Base-by-base conservation (phyloP, 2,113 vertebrate genomes). In the Paralichthys olivaceus region DNA sequence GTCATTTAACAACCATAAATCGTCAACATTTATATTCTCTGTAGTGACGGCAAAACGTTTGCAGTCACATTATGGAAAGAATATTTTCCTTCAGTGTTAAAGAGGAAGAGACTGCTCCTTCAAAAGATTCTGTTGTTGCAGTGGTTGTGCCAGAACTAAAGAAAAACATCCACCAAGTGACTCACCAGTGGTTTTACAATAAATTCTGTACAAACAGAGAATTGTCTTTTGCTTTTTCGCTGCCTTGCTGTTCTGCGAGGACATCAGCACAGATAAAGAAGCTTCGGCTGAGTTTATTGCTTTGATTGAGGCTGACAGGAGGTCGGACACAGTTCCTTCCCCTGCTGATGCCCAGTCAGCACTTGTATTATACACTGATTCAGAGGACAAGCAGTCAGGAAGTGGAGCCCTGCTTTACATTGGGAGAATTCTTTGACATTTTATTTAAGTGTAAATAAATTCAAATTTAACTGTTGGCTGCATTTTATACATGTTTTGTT, bases 261-360 rank as follows among this genome's bases (percentile, higher is more conserved):
- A 59, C 54, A 59, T 2, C 37, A 57, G 58, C 23, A 62, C 19
- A 54, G 7, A 77, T 12, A 6, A 1, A 0, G 12, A 54, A 13
- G 15, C 17, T 63, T 25, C 29, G 40, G 28, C 26, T 26, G 55
- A 69, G 26, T 80, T 77, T 77, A 64, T 55, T 54, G 59, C 66
- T 81, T 19, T 69, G 34, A 60, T 79, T 85, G 63, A 2, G 2
- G 19, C 45, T 70, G 25, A 71, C 68, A 3, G 7, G 47, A 68
- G 29, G 28, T 69, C 17, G 0, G 28, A 59, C 49, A 20, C 51
- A 45, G 45, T 75, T 72, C 59, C 59, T 80, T 86, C 60, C 60
- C 19, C 51, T 14, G 11, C 43, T 43, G 37, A 34, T 72, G 81
- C 70, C 1, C 22, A 57, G 59, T 89, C 89, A 88, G 88, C 85